phyloP scores from a whole-genome alignment of 1,140 invertebrate genomes.

The Macrosteles quadrilineatus region DNA sequence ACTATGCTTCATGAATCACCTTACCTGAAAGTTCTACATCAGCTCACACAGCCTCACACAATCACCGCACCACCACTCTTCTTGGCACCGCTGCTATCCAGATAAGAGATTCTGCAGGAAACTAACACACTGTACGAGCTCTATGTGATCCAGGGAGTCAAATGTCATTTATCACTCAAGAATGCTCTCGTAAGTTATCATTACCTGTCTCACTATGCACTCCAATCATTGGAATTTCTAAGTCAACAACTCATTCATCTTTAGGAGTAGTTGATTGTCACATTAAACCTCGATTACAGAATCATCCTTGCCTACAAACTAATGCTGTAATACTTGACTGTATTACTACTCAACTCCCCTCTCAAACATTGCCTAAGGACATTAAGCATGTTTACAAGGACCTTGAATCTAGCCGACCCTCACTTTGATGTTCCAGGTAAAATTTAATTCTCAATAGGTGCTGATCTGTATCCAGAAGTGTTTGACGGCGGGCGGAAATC shows the following conservation, averaged over 20 bases:
- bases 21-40: too few species aligned
- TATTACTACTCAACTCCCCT: not conserved
- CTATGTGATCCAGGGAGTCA: constrained; percentile 3
- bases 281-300: not conserved
- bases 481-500: not conserved
- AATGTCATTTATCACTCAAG: constrained; percentile 22
- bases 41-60: too few species aligned
- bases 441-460: constrained; percentile 31
- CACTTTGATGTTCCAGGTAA: constrained; percentile 8
- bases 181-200: too few species aligned
- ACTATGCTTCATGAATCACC: too few species aligned
- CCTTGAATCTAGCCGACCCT: constrained; percentile 26
- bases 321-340: not conserved
- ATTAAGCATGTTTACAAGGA: not conserved
- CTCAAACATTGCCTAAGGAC: not conserved
- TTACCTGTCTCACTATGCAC: too few species aligned
- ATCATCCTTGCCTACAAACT: not conserved
- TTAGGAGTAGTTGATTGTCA: not conserved
- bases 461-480: constrained; percentile 25
- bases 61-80: too few species aligned
- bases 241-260: not conserved
- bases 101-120: too few species aligned
- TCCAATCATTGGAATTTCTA: not conserved
- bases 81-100: too few species aligned
- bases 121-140: too few species aligned